Percentiles rank a stretch among this genome's conserved stretches.
Evolutionary conservation across 2,888 invertebrate species (phyloP).

Genomic region (Agapetus fuscipes): DNA sequence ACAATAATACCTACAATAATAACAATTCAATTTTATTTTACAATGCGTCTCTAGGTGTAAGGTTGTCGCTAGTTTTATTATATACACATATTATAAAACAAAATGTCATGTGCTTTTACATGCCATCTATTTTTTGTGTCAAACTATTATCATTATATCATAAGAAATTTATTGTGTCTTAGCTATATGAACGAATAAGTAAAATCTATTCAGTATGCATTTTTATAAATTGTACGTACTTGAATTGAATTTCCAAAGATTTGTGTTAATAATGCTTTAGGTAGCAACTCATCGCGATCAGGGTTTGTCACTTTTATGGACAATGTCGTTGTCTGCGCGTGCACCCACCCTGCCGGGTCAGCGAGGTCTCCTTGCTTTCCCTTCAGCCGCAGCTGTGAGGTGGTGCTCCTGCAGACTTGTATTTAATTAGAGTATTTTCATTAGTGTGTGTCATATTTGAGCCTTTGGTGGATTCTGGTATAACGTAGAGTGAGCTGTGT

Average conservation of each 20-base stretch:
- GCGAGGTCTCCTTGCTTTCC: too few species aligned
- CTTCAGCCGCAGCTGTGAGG: too few species aligned
- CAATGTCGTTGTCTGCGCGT: constrained; percentile 7
- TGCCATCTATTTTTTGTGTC: constrained; percentile 23
- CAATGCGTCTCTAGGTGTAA: constrained; percentile 16
- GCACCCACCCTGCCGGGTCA: not conserved
- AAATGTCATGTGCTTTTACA: constrained; percentile 23
- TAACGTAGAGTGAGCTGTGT: constrained; percentile 13
- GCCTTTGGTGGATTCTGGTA: constrained; percentile 21
- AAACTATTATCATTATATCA: constrained; percentile 22
- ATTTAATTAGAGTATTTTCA: constrained; percentile 21
- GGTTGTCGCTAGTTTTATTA: constrained; percentile 22
- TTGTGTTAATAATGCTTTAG: constrained; percentile 19
- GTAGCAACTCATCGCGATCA: constrained; percentile 21
- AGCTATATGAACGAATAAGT: constrained; percentile 17
- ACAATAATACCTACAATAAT: constrained; percentile 5
- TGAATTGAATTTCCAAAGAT: constrained; percentile 22
- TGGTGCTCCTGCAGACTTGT: constrained; percentile 22
- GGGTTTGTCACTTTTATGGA: constrained; percentile 20
- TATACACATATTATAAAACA: constrained; percentile 22
- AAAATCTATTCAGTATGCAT: constrained; percentile 18
- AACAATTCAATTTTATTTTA: constrained; percentile 19
- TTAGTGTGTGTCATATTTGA: constrained; percentile 21
- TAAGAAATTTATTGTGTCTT: constrained; percentile 23
- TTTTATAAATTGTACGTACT: constrained; percentile 21